phyloP scores from a whole-genome alignment of 2,888 invertebrate genomes.

The Plemyria rubiginata region DNA sequence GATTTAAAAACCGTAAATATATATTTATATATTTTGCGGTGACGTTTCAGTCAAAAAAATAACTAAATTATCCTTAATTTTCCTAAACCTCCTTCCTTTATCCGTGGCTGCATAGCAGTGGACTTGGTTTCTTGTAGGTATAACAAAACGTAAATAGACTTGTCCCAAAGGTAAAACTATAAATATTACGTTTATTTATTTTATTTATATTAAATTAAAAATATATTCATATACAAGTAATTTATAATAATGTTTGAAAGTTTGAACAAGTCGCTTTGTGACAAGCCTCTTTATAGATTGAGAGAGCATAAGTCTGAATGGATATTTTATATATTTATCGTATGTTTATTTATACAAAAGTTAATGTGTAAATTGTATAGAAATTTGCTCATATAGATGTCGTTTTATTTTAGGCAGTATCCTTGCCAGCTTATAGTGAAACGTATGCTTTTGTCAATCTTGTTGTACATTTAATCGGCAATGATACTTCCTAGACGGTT shows the following conservation, averaged over 20 bases:
- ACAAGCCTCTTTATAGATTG: conserved; percentile 67
- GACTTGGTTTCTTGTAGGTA: conserved; percentile 83
- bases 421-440: conserved; percentile 56
- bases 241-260: conserved; percentile 44
- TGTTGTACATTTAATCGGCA: conserved; percentile 46
- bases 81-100: conserved; percentile 41
- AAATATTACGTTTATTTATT: conserved; percentile 10
- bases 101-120: conserved; percentile 82
- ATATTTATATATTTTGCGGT: no score
- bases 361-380: conserved; percentile 80
- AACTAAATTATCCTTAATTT: conserved; percentile 20
- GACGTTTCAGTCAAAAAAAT: neutral
- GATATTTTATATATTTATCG: conserved; percentile 52
- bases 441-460: conserved; percentile 32
- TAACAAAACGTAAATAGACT: conserved; percentile 69
- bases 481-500: conserved; percentile 75
- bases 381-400: conserved; percentile 80
- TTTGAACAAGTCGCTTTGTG: conserved; percentile 69
- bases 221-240: conserved; percentile 38
- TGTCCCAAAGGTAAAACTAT: conserved; percentile 79
- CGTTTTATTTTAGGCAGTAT: conserved; percentile 80
- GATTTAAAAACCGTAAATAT: no score
- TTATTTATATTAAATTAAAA: conserved; percentile 31
- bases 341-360: conserved; percentile 53
- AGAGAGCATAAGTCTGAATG: conserved; percentile 63